Conservation (phyloP, 2,888 invertebrate genomes). For the Agonopterix subpropinquella region DNA sequence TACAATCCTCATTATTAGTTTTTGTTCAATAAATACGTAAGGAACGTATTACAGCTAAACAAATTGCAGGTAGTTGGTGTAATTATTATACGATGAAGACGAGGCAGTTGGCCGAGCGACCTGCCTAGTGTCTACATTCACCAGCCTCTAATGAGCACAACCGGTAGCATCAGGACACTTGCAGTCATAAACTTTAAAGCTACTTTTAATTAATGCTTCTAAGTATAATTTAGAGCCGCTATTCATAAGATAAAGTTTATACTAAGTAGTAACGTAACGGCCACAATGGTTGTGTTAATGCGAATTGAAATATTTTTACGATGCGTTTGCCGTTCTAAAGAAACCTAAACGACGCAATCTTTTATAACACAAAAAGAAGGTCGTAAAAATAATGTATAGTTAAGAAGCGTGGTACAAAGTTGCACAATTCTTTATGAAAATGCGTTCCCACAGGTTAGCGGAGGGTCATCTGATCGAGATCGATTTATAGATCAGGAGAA, state of each 20-base stretch:
- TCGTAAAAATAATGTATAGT: background rate
- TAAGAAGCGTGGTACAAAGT: slow-evolving; percentile 5
- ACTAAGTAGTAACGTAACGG: slow-evolving; percentile 1
- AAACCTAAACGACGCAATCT: no score
- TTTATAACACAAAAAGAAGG: background rate
- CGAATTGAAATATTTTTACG: background rate
- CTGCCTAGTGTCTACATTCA: slow-evolving; percentile 14
- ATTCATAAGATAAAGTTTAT: slow-evolving; percentile 16
- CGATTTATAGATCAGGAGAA: slow-evolving; percentile 55
- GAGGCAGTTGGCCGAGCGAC: slow-evolving; percentile 26
- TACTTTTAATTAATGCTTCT: slow-evolving; percentile 37
- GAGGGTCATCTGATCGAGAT: slow-evolving; percentile 55
- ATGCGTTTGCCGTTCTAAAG: background rate
- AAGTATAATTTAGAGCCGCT: slow-evolving; percentile 28
- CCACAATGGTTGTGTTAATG: slow-evolving; percentile 1
- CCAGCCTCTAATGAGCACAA: slow-evolving; percentile 35
- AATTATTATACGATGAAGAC: slow-evolving; percentile 46
- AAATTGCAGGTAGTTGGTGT: slow-evolving; percentile 36
- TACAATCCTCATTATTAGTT: no score
- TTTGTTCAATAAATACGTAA: slow-evolving; percentile 9
- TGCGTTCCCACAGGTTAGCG: slow-evolving; percentile 41
- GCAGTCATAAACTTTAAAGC: slow-evolving; percentile 36
- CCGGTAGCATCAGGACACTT: slow-evolving; percentile 35
- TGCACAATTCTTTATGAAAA: slow-evolving; percentile 33
- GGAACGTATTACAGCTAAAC: slow-evolving; percentile 23